phyloP scores from a whole-genome alignment of 2,797 vertebrate species.

The Acropternis orthonyx region DNA sequence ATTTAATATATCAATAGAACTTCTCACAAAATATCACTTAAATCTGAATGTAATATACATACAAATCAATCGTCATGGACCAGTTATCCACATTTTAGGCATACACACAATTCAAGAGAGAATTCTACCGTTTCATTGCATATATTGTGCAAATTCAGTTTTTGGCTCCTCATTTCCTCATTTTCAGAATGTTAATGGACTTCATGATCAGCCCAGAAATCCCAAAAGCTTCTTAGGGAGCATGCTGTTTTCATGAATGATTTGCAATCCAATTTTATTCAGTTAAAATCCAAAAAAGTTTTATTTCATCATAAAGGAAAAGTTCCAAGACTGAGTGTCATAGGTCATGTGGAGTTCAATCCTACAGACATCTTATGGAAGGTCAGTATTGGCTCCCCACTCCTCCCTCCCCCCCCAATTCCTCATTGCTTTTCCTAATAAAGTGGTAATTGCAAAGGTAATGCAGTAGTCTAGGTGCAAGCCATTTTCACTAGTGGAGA shows the following conservation, averaged over 20 bases:
- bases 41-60: slow-evolving; percentile 69
- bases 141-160: slow-evolving; percentile 68
- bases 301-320: slow-evolving; percentile 60
- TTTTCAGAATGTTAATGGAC: slow-evolving; percentile 56
- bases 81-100: slow-evolving; percentile 68
- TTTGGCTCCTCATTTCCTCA: slow-evolving; percentile 56
- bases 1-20: slow-evolving; percentile 72
- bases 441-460: slow-evolving; percentile 57
- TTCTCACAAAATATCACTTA: slow-evolving; percentile 71
- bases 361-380: slow-evolving; percentile 48
- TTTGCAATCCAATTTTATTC: slow-evolving; percentile 38
- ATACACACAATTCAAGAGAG: slow-evolving; percentile 71
- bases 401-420: slow-evolving; percentile 15
- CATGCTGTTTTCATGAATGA: slow-evolving; percentile 40
- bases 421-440: not conserved
- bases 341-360: slow-evolving; percentile 44
- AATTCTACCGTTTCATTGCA: slow-evolving; percentile 50
- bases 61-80: slow-evolving; percentile 58
- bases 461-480: slow-evolving; percentile 56
- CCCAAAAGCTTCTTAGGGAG: slow-evolving; percentile 56
- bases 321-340: slow-evolving; percentile 22
- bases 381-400: slow-evolving; percentile 59
- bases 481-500: slow-evolving; percentile 65
- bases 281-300: slow-evolving; percentile 62
- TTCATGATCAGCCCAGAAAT: slow-evolving; percentile 65